Base-by-base conservation (phyloP, 2,113 vertebrate species). In the Pyxicephalus adspersus region DNA sequence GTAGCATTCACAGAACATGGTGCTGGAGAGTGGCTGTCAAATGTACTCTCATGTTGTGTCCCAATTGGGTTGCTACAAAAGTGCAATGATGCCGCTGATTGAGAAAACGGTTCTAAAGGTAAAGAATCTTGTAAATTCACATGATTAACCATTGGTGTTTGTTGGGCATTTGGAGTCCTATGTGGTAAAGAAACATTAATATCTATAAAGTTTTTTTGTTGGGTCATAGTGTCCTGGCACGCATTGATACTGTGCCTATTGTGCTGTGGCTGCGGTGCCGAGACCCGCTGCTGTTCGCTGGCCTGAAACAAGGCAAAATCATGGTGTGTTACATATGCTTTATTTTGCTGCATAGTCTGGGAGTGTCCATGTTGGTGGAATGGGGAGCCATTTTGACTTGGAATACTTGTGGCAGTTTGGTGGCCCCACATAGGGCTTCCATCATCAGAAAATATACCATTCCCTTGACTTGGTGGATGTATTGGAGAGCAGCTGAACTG, bases 391-490 rank as follows among this genome's bases (percentile, higher is more conserved):
- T 94, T 94, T 73, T 93, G 92, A 91, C 88, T 93, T 0, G 92
- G 89, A 87, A 93, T 87, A 82, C 83, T 87, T 38, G 91, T 87
- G 77, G 90, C 83, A 76, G 93, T 94, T 76, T 98, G 96, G 86
- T 97, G 95, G 72, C 96, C 96, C 98, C 98, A 99, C 95, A 98
- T 96, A 50, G 96, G 95, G 85, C 95, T 94, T 19, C 94, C 95
- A 87, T 94, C 93, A 84, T 94, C 95, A 85, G 96, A 95, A 92
- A 96, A 99, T 86, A 98, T 89, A 83, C 96, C 96, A 84, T 97
- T 98, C 51, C 96, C 90, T 80, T 96, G 96, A 86, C 90, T 93
- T 70, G 89, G 91, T 0, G 94, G 94, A 76, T 94, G 94, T 84
- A 96, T 89, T 26, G 94, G 89, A 81, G 94, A 93, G 82, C 90